Evolutionary conservation across 2,113 vertebrate genomes (phyloP).

Genomic region (Oceanodroma tethys): DNA sequence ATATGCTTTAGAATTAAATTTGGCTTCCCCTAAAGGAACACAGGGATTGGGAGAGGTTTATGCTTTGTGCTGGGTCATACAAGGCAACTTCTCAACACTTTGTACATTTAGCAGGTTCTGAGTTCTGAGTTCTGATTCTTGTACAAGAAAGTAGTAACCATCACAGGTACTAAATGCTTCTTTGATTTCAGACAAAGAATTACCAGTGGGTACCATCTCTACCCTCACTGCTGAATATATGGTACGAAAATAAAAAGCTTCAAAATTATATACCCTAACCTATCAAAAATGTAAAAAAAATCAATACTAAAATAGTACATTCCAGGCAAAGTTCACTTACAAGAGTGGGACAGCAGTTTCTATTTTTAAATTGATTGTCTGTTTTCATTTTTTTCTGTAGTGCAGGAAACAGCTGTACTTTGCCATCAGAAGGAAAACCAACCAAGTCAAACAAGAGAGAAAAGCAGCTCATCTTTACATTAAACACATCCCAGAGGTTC

Average conservation of each 20-base stretch:
- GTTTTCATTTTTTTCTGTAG: not conserved
- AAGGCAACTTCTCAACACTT: not conserved
- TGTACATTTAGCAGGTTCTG: not conserved
- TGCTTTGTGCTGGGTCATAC: not conserved
- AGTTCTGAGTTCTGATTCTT: not conserved
- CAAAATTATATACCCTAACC: not conserved
- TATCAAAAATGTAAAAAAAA: not conserved
- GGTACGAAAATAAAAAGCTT: not conserved
- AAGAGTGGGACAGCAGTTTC: not conserved
- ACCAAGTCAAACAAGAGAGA: not conserved
- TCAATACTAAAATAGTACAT: not conserved
- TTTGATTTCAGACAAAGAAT: conserved; percentile 1
- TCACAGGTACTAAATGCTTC: not conserved
- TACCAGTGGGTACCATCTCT: not conserved
- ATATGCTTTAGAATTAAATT: not conserved
- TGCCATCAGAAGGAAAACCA: not conserved
- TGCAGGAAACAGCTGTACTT: not conserved
- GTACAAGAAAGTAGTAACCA: not conserved
- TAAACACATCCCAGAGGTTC: not conserved
- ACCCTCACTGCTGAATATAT: not conserved
- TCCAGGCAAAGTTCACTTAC: not conserved
- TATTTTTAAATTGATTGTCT: not conserved
- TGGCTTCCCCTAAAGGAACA: not conserved
- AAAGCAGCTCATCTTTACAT: not conserved
- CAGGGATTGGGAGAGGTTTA: not conserved